Evolutionary conservation across 1,140 invertebrate species (phyloP), one percentile per base, ranked within the genome.

Genomic region (Drosophila subobscura): DNA sequence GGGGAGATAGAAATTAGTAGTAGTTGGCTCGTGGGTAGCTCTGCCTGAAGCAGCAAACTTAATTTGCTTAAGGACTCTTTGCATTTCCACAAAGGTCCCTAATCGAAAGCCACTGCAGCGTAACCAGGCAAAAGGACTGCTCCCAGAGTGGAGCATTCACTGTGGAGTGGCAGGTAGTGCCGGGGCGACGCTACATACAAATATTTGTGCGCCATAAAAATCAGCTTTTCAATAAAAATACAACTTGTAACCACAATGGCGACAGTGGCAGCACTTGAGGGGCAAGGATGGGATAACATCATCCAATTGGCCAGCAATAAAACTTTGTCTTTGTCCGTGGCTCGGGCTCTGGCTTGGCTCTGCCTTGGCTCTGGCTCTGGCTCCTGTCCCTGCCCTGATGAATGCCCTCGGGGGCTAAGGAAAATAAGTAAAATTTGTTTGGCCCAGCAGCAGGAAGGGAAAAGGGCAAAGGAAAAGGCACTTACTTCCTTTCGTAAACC

Each of bases 261-360:
- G 60, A 63, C 72, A 47, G 72, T 70, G 71, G 37, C 47, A 33
- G n/a, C 51, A 12, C 20, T 7, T 23, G 42, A 54, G 57, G 53
- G 50, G 64, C 45, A 50, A 60, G 33, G 56, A 20, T 20, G 64
- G 49, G 23, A 68, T 63, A 72, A 59, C 66, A 74, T 73, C 66
- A 68, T 88, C 59, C 83, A 86, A 86, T 86, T 88, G 83, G 58
- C 60, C 77, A 57, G 74, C 78, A 86, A 86, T 88, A 88, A 86
- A 86, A 86, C 65, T 86, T 86, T 75, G 61, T 75, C 83, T 65
- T 85, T 80, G 41, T 61, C 29, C 59, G 33, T 54, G 57, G 51
- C 79, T 60, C 45, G 57, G 51, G 46, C 56, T 58, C 40, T 33
- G 29, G 7, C 29, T 85, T 77, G 60, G 77, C 80, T 65, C 85